Evolutionary conservation across 1,140 invertebrate genomes (phyloP).

Genomic region (Solen grandis): DNA sequence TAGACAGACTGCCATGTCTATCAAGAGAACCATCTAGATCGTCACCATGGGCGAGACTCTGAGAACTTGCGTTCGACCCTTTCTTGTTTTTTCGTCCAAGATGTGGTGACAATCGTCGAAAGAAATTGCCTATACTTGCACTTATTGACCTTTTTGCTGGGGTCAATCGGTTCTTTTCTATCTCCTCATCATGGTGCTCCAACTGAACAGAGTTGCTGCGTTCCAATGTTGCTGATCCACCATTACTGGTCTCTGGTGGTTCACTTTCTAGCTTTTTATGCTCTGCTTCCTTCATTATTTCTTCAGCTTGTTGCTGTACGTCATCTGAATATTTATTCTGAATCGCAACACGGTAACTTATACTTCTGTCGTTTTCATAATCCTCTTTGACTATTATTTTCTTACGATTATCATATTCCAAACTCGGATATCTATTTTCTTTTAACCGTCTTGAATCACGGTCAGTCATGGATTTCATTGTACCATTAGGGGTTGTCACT

Average conservation of each 20-base stretch:
- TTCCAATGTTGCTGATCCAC: neutral
- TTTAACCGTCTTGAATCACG: constrained; percentile 13
- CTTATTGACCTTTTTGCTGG: constrained; percentile 67
- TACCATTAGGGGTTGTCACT: constrained; percentile 42
- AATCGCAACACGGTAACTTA: constrained; percentile 49
- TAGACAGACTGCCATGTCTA: constrained; percentile 57
- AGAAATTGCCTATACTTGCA: constrained; percentile 70
- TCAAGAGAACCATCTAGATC: constrained; percentile 34
- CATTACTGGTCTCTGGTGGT: neutral
- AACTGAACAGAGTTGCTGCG: constrained; percentile 31
- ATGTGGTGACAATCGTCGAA: constrained; percentile 67
- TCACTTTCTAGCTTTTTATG: neutral
- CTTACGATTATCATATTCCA: constrained; percentile 1
- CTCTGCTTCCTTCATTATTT: constrained; percentile 17
- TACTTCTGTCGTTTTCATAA: constrained; percentile 49
- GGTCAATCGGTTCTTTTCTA: constrained; percentile 44
- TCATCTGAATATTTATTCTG: constrained; percentile 47
- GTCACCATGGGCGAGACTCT: constrained; percentile 37
- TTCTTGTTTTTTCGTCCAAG: constrained; percentile 50
- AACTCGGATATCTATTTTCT: constrained; percentile 3
- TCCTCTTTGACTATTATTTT: constrained; percentile 47
- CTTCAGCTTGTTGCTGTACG: constrained; percentile 37
- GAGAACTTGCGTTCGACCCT: constrained; percentile 48
- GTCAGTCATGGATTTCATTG: neutral
- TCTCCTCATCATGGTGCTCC: constrained; percentile 16